Base-by-base conservation (phyloP, 2,888 invertebrate species). In the Nomada hirtipes region DNA sequence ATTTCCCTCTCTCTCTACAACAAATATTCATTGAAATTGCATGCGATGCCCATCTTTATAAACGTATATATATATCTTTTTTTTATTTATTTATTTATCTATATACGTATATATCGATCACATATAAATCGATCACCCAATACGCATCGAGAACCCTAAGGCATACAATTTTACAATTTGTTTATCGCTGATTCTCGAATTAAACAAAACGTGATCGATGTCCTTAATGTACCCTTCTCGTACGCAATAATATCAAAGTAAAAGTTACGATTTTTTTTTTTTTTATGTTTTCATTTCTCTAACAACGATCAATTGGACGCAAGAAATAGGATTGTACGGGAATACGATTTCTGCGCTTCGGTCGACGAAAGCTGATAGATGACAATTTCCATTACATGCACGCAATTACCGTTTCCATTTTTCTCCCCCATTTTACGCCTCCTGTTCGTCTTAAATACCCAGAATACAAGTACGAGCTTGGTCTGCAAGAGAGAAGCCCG, bases 161-260 rank as follows among this genome's bases (percentile, higher is more conserved):
- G 29, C 52, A 29, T 57, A 57, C 20, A 57, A 13, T 57, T 57
- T 13, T 13, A 57, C 2, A 23, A 23, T 23, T 23, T 13, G 13
- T 57, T 26, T 57, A 57, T 23, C 57, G 57, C 23, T 15, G 47
- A 47, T 47, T 47, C 47, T 47, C 65, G 74, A 57, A 20, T 42
- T 13, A 44, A 42, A 63, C 13, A 3, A 67, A 42, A 55, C 42
- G 44, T 26, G 53, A 44, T 44, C 23, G 52, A 7, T 15, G 44
- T 23, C 26, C 42, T 23, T 26, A 23, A 2, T 36, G 36, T 42
- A 53, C 13, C 15, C 13, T 52, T 7, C 18, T 11, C 53, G 18
- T 15, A 55, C 57, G 42, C 29, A 29, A 29, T 78, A 79, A 80
- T 79, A 80, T 80, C 80, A 73, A 73, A 73, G 44, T 65, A 50